A percentile compares a stretch with the other conserved stretches of the same genome.
Evolutionary conservation across 2,888 invertebrate species (phyloP).

Genomic region (Dusona sp.): DNA sequence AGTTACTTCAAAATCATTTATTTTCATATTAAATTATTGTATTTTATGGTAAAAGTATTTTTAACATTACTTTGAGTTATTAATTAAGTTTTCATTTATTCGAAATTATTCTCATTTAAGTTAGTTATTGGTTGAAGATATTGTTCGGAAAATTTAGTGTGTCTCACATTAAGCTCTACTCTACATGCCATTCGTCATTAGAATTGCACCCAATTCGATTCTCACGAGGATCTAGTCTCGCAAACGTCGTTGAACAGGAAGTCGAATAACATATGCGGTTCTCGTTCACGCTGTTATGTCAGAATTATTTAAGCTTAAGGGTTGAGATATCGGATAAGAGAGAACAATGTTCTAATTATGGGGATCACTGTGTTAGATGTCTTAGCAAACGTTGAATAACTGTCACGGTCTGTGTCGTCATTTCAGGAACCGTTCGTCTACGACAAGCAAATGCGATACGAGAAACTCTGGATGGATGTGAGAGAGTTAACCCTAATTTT

Average conservation of each 20-base stretch:
- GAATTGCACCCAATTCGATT: background rate
- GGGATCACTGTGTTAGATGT: conserved; percentile 37
- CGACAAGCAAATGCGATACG: conserved; percentile 4
- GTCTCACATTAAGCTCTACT: background rate
- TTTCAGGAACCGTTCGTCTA: background rate
- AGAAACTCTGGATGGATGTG: conserved; percentile 9
- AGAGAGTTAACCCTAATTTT: conserved; percentile 7
- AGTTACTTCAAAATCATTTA: too few relatives aligned
- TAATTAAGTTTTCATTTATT: background rate
- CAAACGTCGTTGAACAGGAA: background rate
- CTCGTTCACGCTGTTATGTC: background rate
- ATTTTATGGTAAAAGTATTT: too few relatives aligned
- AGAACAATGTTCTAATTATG: conserved; percentile 53
- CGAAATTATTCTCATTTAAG: background rate
- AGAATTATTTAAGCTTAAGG: conserved; percentile 23
- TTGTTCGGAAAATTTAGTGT: background rate
- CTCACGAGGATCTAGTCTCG: background rate
- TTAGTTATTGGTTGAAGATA: too few relatives aligned
- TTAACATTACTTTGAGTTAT: background rate
- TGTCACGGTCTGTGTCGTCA: conserved; percentile 5
- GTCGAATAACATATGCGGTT: background rate
- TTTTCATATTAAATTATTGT: too few relatives aligned
- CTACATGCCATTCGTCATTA: conserved; percentile 15
- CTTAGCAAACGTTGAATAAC: conserved; percentile 25
- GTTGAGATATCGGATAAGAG: conserved; percentile 42